A percentile compares a stretch with the other conserved stretches of the same genome.
phyloP scores from a whole-genome alignment of 2,797 vertebrate species.

The Neopelma chrysocephalum region DNA sequence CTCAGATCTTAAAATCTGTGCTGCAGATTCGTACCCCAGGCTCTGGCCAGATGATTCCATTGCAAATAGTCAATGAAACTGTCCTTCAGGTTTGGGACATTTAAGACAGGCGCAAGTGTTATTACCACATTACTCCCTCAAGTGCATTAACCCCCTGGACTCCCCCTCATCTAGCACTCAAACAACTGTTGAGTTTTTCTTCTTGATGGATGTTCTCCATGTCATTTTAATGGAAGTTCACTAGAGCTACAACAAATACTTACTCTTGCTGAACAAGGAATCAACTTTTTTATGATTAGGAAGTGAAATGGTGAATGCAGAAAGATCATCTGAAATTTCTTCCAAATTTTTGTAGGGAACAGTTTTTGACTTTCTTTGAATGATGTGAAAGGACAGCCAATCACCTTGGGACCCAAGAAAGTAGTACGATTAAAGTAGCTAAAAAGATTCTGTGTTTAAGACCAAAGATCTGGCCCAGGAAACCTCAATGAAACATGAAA shows the following conservation, averaged over 20 bases:
- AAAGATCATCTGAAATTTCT: not conserved
- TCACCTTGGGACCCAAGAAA: not conserved
- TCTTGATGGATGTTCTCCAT: not conserved
- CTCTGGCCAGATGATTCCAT: not conserved
- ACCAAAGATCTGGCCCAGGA: not conserved
- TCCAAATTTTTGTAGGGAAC: not conserved
- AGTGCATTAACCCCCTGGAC: not conserved
- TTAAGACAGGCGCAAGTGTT: not conserved
- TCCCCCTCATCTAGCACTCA: not conserved
- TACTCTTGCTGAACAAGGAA: not conserved
- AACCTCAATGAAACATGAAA: not conserved
- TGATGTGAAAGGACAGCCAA: not conserved
- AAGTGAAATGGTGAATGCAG: not conserved
- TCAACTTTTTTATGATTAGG: not conserved
- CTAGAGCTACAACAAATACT: not conserved
- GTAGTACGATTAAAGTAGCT: not conserved
- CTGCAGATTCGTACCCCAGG: not conserved
- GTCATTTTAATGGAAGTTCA: not conserved
- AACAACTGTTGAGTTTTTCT: not conserved
- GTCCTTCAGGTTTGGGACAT: not conserved
- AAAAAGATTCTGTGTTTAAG: not conserved
- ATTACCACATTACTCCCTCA: not conserved
- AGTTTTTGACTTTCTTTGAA: not conserved
- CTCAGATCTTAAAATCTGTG: not conserved
- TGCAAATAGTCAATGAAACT: not conserved